Conservation (phyloP, 2,113 vertebrate genomes). For the Pristiophorus japonicus region DNA sequence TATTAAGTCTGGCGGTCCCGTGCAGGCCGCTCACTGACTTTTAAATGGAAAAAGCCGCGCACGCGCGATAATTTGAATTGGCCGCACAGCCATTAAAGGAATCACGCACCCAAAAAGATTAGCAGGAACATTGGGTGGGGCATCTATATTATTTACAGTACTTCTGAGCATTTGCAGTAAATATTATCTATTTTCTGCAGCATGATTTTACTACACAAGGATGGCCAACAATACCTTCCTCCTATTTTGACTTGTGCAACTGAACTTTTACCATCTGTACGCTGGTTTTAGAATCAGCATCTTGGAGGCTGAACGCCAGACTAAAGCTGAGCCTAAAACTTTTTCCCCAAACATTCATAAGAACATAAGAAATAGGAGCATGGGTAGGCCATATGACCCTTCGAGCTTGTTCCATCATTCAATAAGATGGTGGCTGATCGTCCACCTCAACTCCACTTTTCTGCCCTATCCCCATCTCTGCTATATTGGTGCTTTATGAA, state of each 20-base stretch:
- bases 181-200: background rate
- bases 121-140: no score
- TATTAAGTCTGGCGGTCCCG: no score
- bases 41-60: no score
- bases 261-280: background rate
- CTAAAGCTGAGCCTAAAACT: conserved; percentile 59
- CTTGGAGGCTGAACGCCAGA: conserved; percentile 46
- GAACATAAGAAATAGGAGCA: background rate
- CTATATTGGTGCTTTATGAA: background rate
- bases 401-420: background rate
- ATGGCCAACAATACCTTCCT: background rate
- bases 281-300: conserved; percentile 47
- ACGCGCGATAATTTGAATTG: no score
- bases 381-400: background rate
- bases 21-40: no score
- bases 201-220: background rate
- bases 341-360: conserved; percentile 51
- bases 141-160: background rate
- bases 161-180: background rate
- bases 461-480: background rate
- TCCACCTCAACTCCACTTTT: background rate
- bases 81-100: no score
- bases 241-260: background rate
- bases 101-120: no score
- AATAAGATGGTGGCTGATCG: background rate